phyloP scores from a whole-genome alignment of 2,113 vertebrate genomes.

The Anoura caudifer region DNA sequence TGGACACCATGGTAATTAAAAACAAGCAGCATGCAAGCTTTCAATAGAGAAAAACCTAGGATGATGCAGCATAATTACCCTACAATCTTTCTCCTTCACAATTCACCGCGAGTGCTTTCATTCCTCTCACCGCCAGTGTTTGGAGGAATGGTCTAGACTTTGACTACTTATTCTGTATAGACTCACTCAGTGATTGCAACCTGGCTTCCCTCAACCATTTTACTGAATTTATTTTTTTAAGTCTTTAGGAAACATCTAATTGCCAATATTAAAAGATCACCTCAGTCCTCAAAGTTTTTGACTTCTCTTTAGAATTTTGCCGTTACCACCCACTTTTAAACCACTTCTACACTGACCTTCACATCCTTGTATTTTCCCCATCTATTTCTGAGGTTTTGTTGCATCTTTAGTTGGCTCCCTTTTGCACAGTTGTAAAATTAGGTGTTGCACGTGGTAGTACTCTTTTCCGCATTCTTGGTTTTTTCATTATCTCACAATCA shows the following conservation, averaged over 20 bases:
- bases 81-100: neutral
- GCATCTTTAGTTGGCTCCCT: neutral
- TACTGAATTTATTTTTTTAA: neutral
- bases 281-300: neutral
- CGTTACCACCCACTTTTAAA: neutral
- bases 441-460: neutral
- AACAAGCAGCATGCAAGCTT: neutral
- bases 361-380: neutral
- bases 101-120: neutral
- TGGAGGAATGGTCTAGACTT: neutral
- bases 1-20: neutral
- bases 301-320: neutral
- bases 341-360: neutral
- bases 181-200: neutral
- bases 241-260: neutral
- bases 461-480: neutral
- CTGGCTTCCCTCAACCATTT: neutral
- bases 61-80: neutral
- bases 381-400: neutral
- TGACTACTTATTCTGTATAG: neutral
- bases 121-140: neutral
- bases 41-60: neutral
- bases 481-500: neutral
- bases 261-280: neutral
- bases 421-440: neutral